Conservation (phyloP, 2,888 invertebrate species). For the Ypsolopha scabrella region DNA sequence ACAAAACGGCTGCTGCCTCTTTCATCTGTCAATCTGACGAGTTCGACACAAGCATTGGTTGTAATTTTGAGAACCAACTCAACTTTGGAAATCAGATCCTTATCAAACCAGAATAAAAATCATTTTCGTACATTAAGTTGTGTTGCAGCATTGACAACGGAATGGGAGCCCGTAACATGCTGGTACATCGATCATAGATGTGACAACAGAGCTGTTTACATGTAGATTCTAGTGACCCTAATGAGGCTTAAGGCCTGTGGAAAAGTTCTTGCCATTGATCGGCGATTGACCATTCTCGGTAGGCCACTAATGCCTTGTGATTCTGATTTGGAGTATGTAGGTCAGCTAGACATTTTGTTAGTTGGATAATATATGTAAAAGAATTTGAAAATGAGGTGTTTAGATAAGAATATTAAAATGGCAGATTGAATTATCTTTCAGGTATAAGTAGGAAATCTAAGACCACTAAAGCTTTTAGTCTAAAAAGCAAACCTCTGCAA, state of each 20-base stretch:
- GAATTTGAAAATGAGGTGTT: too few relatives aligned
- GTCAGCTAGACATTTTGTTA: too few relatives aligned
- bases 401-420: too few relatives aligned
- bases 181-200: conserved; percentile 28
- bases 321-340: too few relatives aligned
- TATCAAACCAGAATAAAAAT: neutral
- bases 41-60: conserved; percentile 5
- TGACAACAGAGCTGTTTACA: conserved; percentile 7
- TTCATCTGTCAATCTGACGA: conserved; percentile 8
- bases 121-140: neutral
- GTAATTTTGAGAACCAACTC: conserved; percentile 3
- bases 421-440: too few relatives aligned
- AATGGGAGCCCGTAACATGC: conserved; percentile 35
- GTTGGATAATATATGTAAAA: too few relatives aligned
- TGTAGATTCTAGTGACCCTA: conserved; percentile 24
- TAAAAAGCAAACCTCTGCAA: neutral
- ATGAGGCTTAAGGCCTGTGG: conserved; percentile 21
- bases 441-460: neutral
- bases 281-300: too few relatives aligned
- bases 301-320: too few relatives aligned
- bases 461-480: neutral
- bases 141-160: conserved; percentile 20
- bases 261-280: neutral
- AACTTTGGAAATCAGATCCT: neutral
- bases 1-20: neutral